Conservation (phyloP, 1,140 invertebrate species). For the Megathymus violae region DNA sequence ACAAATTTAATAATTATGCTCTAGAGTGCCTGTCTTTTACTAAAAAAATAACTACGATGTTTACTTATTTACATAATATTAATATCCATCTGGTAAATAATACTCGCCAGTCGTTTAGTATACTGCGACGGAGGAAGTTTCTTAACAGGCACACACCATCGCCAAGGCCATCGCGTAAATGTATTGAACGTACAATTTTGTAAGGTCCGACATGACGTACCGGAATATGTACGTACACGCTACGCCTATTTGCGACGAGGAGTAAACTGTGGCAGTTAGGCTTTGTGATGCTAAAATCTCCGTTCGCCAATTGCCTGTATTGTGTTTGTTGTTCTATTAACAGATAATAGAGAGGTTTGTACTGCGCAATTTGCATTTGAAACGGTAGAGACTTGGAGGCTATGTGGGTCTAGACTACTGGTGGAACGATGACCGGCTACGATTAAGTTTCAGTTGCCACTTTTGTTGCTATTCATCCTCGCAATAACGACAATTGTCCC, state of each 20-base stretch:
- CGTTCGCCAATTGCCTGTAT: slow-evolving; percentile 28
- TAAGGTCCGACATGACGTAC: slow-evolving; percentile 21
- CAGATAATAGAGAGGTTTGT: slow-evolving; percentile 18
- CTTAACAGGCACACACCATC: not conserved
- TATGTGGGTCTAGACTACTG: not conserved
- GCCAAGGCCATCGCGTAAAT: slow-evolving; percentile 13
- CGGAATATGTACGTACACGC: slow-evolving; percentile 4
- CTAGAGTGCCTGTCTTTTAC: too few species aligned
- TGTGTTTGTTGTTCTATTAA: slow-evolving; percentile 26
- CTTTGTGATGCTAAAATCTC: slow-evolving; percentile 30
- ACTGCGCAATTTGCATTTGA: slow-evolving; percentile 27
- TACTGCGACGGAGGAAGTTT: not conserved
- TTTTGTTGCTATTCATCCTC: too few species aligned
- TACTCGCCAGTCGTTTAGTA: not conserved
- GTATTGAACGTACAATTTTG: slow-evolving; percentile 24
- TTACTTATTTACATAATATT: too few species aligned
- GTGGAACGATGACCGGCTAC: slow-evolving; percentile 1
- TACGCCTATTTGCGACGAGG: slow-evolving; percentile 17
- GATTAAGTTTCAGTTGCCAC: too few species aligned
- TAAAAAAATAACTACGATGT: too few species aligned
- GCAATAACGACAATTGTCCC: too few species aligned
- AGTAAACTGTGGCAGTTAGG: slow-evolving; percentile 20
- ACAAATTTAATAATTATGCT: too few species aligned
- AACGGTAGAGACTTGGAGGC: slow-evolving; percentile 1
- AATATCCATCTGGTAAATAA: too few species aligned